phyloP scores from a whole-genome alignment of 92 coral and sea anemone genomes.

The Epizoanthus rinbou region DNA sequence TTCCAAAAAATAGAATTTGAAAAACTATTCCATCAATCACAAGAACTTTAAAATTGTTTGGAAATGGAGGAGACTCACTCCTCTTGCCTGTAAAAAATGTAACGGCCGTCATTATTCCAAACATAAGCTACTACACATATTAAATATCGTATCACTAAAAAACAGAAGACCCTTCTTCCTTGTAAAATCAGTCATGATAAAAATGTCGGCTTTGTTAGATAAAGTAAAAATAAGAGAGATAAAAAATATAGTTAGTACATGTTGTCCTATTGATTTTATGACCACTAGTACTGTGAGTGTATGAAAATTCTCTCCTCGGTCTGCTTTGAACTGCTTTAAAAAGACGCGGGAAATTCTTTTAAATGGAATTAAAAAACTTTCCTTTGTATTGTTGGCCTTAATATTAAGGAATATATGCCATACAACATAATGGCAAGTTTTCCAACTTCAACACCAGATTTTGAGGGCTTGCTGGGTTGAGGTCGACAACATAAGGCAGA shows the following conservation, averaged over 20 bases:
- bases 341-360: constrained; percentile 4
- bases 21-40: constrained; percentile 15
- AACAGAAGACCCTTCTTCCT: constrained; percentile 17
- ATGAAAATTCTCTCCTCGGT: constrained; percentile 11
- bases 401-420: constrained; percentile 25
- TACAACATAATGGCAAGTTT: constrained; percentile 19
- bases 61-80: constrained; percentile 28
- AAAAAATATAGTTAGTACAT: neutral
- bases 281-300: constrained; percentile 19
- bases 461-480: constrained; percentile 38
- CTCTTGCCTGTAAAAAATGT: constrained; percentile 19
- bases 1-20: constrained; percentile 12
- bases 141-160: constrained; percentile 10
- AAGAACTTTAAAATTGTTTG: constrained; percentile 21
- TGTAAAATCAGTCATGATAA: constrained; percentile 14
- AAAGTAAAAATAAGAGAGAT: constrained; percentile 5
- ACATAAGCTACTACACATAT: constrained; percentile 13
- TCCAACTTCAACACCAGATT: constrained; percentile 4
- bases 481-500: neutral
- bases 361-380: constrained; percentile 9
- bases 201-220: constrained; percentile 1
- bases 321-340: too few relatives aligned
- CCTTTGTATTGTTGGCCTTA: constrained; percentile 52
- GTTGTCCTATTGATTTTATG: constrained; percentile 22
- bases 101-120: constrained; percentile 11